Base-by-base conservation (phyloP, 2,113 vertebrate genomes). In the Phyllopteryx taeniolatus region DNA sequence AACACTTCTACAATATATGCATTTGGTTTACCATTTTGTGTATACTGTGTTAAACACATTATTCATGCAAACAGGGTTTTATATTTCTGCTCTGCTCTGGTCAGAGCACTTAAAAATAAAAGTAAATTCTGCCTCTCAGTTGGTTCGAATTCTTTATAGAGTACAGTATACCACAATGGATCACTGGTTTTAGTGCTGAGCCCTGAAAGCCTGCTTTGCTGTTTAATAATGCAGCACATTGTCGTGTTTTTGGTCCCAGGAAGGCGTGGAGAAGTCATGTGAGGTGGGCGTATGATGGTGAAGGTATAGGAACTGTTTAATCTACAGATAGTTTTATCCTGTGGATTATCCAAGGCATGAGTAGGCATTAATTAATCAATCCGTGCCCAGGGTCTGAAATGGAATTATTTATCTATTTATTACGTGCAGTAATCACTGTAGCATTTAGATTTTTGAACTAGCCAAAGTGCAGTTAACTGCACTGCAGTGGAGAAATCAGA, bases 201-300 rank as follows among this genome's bases (percentile, higher is more conserved):
- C 74, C 59, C 66, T 82, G 70, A 79, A 84, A 82, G 78, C 73
- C 79, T 76, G 80, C 85, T 77, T 83, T 67, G 82, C 80, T 84
- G 51, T 77, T 91, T 73, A 88, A 88, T 88, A 89, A 90, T 90
- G 80, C 79, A 89, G 84, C 49, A 35, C 47, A 39, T 78, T 86
- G 71, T 70, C 73, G 70, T 57, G 73, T 64, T 75, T 80, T 73
- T 56, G 66, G 66, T 67, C 43, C 67, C 66, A 65, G 10, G 35
- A 60, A 73, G 46, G 74, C 19, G 54, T 13, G 20, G 1, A 53
- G 46, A 44, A 59, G 43, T n/a, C 53, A 53, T 61, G 33, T 56
- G 63, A n/a, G 70, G 62, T 27, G 56, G 39, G 43, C 31, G 1
- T 22, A 49, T 63, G 49, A 56, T 53, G 13, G 64, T 42, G 46